Evolutionary conservation across 2,888 invertebrate species (phyloP).

Genomic region (Iselma pallidipennis): DNA sequence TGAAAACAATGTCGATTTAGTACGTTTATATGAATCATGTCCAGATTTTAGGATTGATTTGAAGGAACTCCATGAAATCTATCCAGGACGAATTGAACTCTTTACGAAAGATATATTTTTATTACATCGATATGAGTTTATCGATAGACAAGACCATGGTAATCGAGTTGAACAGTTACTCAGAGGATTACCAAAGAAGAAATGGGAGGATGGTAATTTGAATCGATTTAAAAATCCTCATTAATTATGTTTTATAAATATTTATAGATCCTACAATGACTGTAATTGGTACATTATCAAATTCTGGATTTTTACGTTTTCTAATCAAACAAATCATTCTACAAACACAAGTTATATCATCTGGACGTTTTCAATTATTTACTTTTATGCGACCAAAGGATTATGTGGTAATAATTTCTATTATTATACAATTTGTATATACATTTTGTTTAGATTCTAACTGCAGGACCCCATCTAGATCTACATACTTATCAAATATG

Average conservation of each 20-base stretch:
- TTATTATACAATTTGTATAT: slow-evolving; percentile 4
- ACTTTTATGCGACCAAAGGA: slow-evolving; percentile 64
- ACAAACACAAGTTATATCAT: slow-evolving; percentile 60
- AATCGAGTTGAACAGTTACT: slow-evolving; percentile 61
- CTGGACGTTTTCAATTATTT: slow-evolving; percentile 68
- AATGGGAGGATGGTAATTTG: slow-evolving; percentile 57
- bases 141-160: slow-evolving; percentile 64
- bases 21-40: slow-evolving; percentile 65
- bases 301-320: slow-evolving; percentile 64
- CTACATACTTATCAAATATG: slow-evolving; percentile 60
- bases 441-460: slow-evolving; percentile 57
- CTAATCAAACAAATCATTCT: slow-evolving; percentile 65
- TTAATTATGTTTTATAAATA: slow-evolving; percentile 5
- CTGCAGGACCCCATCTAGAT: slow-evolving; percentile 61
- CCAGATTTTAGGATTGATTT: slow-evolving; percentile 58
- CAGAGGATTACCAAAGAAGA: slow-evolving; percentile 56
- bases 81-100: slow-evolving; percentile 48
- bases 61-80: slow-evolving; percentile 30
- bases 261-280: slow-evolving; percentile 60
- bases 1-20: slow-evolving; percentile 54
- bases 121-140: slow-evolving; percentile 61
- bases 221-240: slow-evolving; percentile 11
- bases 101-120: slow-evolving; percentile 63
- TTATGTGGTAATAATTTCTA: slow-evolving; percentile 60
- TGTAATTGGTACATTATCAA: slow-evolving; percentile 64